Evolutionary conservation across 2,888 invertebrate species (phyloP).

Genomic region (Cantharis lateralis): DNA sequence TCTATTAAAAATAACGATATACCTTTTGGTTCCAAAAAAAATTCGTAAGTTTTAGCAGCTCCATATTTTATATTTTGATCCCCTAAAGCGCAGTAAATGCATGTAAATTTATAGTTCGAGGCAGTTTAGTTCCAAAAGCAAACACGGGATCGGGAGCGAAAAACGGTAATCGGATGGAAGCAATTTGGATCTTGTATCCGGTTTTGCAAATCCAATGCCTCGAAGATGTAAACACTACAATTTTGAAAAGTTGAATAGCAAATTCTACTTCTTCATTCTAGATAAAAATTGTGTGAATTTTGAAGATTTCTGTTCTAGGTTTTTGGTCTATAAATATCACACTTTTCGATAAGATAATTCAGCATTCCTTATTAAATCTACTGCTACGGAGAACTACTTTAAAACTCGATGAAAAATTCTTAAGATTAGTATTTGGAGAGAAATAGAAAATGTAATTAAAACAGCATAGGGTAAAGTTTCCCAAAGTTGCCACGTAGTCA

Average conservation of each 20-base stretch:
- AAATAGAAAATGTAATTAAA: background rate
- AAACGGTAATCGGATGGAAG: background rate
- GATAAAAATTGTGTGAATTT: conserved; percentile 8
- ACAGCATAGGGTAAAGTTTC: background rate
- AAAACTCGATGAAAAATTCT: background rate
- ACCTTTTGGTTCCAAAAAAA: background rate
- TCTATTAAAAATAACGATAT: background rate
- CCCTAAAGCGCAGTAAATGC: background rate
- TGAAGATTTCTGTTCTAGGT: conserved; percentile 4
- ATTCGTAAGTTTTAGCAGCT: background rate
- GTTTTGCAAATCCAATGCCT: background rate
- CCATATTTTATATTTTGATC: background rate
- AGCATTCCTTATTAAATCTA: background rate
- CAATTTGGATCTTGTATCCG: background rate
- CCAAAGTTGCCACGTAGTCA: background rate
- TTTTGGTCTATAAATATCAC: conserved; percentile 16
- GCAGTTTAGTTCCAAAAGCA: background rate
- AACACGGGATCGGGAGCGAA: background rate
- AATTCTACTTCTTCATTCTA: background rate
- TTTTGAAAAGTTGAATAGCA: background rate
- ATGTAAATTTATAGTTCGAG: background rate
- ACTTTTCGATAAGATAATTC: conserved; percentile 8
- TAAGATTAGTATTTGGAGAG: background rate
- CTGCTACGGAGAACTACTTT: background rate
- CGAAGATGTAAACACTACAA: background rate